A percentile compares a stretch with the other conserved stretches of the same genome.
Evolutionary conservation across 2,888 invertebrate genomes (phyloP).

Genomic region (Caradrina clavipalpis): DNA sequence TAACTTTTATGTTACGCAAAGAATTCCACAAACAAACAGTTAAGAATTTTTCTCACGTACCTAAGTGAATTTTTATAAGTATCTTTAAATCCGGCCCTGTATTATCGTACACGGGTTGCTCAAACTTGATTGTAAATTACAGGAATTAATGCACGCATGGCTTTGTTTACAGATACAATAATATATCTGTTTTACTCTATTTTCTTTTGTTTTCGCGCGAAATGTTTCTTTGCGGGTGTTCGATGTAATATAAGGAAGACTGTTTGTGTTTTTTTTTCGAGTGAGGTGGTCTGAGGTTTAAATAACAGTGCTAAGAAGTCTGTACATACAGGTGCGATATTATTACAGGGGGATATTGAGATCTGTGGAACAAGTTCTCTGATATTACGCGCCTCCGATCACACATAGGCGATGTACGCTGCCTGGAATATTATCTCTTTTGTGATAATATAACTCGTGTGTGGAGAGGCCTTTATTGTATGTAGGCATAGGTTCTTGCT

Average conservation of each 20-base stretch:
- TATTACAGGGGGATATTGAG: too few species aligned
- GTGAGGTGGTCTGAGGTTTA: slow-evolving; percentile 16
- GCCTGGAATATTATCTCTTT: too few species aligned
- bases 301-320: neutral
- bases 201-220: slow-evolving; percentile 52
- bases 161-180: slow-evolving; percentile 68
- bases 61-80: slow-evolving; percentile 58
- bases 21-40: slow-evolving; percentile 53
- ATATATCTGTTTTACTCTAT: slow-evolving; percentile 55
- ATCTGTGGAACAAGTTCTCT: too few species aligned
- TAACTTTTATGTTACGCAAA: slow-evolving; percentile 35
- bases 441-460: too few species aligned
- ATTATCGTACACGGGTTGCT: slow-evolving; percentile 55
- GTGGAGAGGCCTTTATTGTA: too few species aligned
- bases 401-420: too few species aligned
- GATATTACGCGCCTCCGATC: too few species aligned
- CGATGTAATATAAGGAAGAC: slow-evolving; percentile 23
- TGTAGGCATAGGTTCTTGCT: too few species aligned
- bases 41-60: slow-evolving; percentile 59
- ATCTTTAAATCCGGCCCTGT: slow-evolving; percentile 60
- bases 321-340: too few species aligned
- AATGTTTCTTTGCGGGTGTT: slow-evolving; percentile 39
- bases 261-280: slow-evolving; percentile 4
- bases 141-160: slow-evolving; percentile 72
- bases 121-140: slow-evolving; percentile 72